phyloP scores from a whole-genome alignment of 1,140 invertebrate species.

The Hylaeus anthracinus region DNA sequence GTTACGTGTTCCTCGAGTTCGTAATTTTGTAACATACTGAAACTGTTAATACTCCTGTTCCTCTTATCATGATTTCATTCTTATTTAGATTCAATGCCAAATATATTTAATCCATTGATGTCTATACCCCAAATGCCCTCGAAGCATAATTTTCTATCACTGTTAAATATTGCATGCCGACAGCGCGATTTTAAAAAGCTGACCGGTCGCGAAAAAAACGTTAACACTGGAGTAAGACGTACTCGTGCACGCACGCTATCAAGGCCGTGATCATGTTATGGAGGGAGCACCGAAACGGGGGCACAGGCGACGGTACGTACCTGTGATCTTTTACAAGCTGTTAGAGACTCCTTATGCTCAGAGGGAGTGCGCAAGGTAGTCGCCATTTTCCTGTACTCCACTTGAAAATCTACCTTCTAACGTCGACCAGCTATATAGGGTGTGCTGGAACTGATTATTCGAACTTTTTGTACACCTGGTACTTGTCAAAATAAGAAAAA shows the following conservation, averaged over 20 bases:
- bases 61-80: too few relatives aligned
- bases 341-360: conserved; percentile 16
- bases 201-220: neutral
- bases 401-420: neutral
- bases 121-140: too few relatives aligned
- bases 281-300: conserved; percentile 44
- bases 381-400: conserved; percentile 33
- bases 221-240: neutral
- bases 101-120: too few relatives aligned
- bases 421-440: neutral
- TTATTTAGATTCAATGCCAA: too few relatives aligned
- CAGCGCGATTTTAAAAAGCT: conserved; percentile 2
- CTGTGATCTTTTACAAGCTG: conserved; percentile 31
- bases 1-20: too few relatives aligned
- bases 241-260: conserved; percentile 25
- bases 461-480: too few relatives aligned
- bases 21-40: too few relatives aligned
- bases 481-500: too few relatives aligned
- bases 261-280: conserved; percentile 44
- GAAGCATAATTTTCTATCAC: too few relatives aligned
- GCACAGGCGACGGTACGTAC: conserved; percentile 32
- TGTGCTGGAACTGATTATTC: neutral
- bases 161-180: too few relatives aligned
- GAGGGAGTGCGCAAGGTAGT: conserved; percentile 5
- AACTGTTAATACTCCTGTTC: too few relatives aligned